phyloP scores from a whole-genome alignment of 1,140 invertebrate genomes.

The Lepidurus couesii region DNA sequence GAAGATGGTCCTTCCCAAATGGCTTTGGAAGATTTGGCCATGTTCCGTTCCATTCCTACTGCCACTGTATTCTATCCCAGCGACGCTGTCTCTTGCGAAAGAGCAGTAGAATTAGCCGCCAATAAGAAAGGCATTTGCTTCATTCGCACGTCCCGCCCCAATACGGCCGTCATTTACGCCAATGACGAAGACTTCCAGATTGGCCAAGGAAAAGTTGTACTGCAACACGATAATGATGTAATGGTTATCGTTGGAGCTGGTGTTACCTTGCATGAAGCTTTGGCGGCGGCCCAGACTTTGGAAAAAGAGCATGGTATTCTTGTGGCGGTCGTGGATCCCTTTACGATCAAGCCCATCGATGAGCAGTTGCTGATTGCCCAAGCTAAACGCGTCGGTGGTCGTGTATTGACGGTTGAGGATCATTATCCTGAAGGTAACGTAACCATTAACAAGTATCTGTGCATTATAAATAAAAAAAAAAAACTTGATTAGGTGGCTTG shows the following conservation, averaged over 20 bases:
- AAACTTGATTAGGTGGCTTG: conserved; percentile 67
- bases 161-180: conserved; percentile 77
- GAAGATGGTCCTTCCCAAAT: conserved; percentile 99
- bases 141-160: conserved; percentile 89
- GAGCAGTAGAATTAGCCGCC: conserved; percentile 90
- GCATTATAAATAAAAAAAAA: conserved; percentile 27
- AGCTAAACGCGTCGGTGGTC: conserved; percentile 71
- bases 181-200: conserved; percentile 78
- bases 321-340: conserved; percentile 81
- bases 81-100: conserved; percentile 90
- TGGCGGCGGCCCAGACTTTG: conserved; percentile 76
- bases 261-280: conserved; percentile 84
- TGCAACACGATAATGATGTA: conserved; percentile 64
- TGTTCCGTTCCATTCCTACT: conserved; percentile 87
- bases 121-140: conserved; percentile 94
- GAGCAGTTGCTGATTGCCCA: conserved; percentile 64
- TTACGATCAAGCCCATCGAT: conserved; percentile 95
- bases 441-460: neutral
- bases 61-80: conserved; percentile 94
- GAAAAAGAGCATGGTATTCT: conserved; percentile 57
- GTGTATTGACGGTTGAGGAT: conserved; percentile 90
- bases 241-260: conserved; percentile 85
- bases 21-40: conserved; percentile 94
- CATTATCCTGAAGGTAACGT: conserved; percentile 83
- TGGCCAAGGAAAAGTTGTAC: conserved; percentile 74